These are phyloP conservation scores for Neofelis nebulosa DNA, from an alignment of 2,113 vertebrate genomes.

Conservation along the genomic window DNA sequence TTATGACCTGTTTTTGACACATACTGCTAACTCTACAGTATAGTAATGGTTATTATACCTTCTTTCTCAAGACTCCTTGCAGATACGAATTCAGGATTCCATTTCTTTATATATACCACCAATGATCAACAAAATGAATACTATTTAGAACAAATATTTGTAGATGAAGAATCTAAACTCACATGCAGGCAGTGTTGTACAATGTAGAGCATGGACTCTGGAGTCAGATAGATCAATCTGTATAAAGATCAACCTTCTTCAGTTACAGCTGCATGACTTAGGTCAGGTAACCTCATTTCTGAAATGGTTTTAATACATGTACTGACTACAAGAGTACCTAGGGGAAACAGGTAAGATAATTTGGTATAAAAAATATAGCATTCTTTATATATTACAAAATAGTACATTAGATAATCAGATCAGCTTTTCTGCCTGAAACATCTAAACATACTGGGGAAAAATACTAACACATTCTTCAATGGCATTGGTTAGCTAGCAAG, in stretches of 20 bases:
- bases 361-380: not conserved
- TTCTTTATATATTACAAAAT: not conserved
- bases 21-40: not conserved
- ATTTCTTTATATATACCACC: not conserved
- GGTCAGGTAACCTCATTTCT: constrained; percentile 15
- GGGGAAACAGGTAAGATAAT: not conserved
- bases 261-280: not conserved
- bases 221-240: not conserved
- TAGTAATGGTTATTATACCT: not conserved
- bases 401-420: not conserved
- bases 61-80: constrained; percentile 27
- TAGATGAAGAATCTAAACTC: not conserved
- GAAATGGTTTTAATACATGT: not conserved
- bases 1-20: not conserved
- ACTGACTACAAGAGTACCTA: not conserved
- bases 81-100: not conserved
- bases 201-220: not conserved
- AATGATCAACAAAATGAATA: not conserved
- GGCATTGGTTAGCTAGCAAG: not conserved
- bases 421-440: not conserved
- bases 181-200: not conserved
- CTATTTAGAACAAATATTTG: not conserved
- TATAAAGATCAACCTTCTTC: not conserved
- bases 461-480: not conserved
- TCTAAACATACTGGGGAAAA: not conserved